Evolutionary conservation across 2,888 invertebrate species (phyloP).

Genomic region (Parnassius smintheus): DNA sequence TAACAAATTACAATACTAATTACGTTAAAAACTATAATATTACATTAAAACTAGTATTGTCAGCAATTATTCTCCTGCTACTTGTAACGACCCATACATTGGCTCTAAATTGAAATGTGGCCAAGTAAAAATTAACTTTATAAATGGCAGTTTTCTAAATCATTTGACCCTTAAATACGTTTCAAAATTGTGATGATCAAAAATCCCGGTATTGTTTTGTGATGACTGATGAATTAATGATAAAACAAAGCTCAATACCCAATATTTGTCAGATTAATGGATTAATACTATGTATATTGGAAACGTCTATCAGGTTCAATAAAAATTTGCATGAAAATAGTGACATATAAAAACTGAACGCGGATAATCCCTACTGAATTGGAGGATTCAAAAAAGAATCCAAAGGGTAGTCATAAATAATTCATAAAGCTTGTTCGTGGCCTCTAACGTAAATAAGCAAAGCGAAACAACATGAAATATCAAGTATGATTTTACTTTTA

Average conservation of each 20-base stretch:
- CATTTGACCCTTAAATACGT: no score
- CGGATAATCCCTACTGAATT: background rate
- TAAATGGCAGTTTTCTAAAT: no score
- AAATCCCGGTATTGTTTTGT: no score
- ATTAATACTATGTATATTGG: background rate
- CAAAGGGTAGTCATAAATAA: constrained; percentile 5
- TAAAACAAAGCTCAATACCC: no score
- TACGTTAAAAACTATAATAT: constrained; percentile 13
- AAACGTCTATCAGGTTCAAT: background rate
- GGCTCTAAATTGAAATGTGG: constrained; percentile 33
- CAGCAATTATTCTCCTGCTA: constrained; percentile 77
- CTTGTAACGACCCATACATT: constrained; percentile 49
- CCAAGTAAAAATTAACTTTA: background rate
- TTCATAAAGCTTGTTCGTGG: background rate
- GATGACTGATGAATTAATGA: no score
- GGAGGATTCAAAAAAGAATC: constrained; percentile 5
- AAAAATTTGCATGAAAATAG: constrained; percentile 1
- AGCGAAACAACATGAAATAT: background rate
- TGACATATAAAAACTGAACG: background rate
- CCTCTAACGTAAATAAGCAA: constrained; percentile 2
- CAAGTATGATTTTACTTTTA: background rate
- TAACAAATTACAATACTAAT: constrained; percentile 23
- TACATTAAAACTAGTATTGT: constrained; percentile 49
- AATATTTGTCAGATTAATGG: no score
- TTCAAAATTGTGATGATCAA: background rate